These are phyloP conservation scores for Lagorchestes hirsutus DNA, from an alignment of 2,797 vertebrate genomes.

Conservation along the genomic window DNA sequence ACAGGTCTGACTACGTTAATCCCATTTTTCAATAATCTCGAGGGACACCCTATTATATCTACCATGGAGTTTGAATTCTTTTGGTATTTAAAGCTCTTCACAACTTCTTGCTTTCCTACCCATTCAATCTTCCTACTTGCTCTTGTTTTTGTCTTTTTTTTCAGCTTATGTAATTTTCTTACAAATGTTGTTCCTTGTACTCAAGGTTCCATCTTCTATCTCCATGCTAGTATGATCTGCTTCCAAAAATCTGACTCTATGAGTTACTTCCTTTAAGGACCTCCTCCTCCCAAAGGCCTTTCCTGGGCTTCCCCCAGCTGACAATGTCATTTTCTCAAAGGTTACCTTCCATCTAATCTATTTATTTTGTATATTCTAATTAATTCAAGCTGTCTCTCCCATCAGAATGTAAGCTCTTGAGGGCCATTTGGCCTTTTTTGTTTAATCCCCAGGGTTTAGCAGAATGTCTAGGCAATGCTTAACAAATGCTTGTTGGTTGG, in stretches of 20 bases:
- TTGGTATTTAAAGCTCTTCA: neutral
- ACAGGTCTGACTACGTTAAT: neutral
- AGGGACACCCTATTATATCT: neutral
- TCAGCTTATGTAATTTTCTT: too few relatives aligned
- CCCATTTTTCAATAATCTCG: neutral
- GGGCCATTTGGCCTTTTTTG: neutral
- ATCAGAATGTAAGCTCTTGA: neutral
- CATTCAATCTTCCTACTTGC: neutral
- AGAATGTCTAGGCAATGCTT: neutral
- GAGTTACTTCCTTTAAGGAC: neutral
- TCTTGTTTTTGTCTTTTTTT: too few relatives aligned
- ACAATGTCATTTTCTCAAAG: neutral
- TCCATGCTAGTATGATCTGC: neutral
- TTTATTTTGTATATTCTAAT: neutral
- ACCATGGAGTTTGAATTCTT: neutral
- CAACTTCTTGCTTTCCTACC: neutral
- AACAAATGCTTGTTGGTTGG: neutral
- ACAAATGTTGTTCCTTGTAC: neutral
- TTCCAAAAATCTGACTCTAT: neutral
- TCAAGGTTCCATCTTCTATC: neutral
- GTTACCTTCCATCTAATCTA: neutral
- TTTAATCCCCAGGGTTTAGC: neutral
- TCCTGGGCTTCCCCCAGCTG: neutral
- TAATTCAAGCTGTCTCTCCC: neutral
- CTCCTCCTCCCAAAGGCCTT: neutral